These are phyloP conservation scores for Kobus ellipsiprymnus DNA, from an alignment of 2,113 vertebrate genomes.

Conservation along the genomic window DNA sequence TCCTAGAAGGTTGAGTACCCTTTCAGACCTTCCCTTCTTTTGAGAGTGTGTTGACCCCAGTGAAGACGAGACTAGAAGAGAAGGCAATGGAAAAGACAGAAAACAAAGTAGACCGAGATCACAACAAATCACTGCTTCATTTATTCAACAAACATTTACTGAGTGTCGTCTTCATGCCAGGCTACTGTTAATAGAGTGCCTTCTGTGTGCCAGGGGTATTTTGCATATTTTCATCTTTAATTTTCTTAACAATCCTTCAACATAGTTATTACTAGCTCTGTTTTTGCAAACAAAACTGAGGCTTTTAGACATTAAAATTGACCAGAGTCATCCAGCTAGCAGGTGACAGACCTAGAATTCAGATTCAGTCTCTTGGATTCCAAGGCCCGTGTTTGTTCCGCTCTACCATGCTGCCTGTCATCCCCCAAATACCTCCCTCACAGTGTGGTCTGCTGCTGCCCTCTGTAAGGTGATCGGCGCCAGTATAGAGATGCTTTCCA, in stretches of 20 bases:
- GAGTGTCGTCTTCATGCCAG: not conserved
- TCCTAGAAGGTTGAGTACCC: not conserved
- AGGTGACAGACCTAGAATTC: not conserved
- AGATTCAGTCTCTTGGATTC: not conserved
- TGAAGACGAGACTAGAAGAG: not conserved
- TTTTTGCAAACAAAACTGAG: slow-evolving; percentile 13
- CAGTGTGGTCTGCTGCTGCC: too few relatives aligned
- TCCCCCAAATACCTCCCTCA: not conserved
- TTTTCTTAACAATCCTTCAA: not conserved
- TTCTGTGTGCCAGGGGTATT: not conserved
- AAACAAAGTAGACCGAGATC: not conserved
- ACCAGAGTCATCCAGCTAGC: not conserved
- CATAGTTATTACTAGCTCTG: not conserved
- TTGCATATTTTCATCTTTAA: not conserved
- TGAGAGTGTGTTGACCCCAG: not conserved
- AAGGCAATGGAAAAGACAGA: not conserved
- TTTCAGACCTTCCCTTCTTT: not conserved
- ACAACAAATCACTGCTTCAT: slow-evolving; percentile 15
- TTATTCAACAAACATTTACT: slow-evolving; percentile 40
- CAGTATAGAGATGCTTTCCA: not conserved
- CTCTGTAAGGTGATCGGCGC: not conserved
- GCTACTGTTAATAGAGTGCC: not conserved
- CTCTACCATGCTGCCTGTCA: not conserved
- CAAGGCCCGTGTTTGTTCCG: not conserved
- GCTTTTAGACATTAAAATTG: not conserved